Conservation (phyloP, 2,888 invertebrate genomes). For the Pterostichus madidus region DNA sequence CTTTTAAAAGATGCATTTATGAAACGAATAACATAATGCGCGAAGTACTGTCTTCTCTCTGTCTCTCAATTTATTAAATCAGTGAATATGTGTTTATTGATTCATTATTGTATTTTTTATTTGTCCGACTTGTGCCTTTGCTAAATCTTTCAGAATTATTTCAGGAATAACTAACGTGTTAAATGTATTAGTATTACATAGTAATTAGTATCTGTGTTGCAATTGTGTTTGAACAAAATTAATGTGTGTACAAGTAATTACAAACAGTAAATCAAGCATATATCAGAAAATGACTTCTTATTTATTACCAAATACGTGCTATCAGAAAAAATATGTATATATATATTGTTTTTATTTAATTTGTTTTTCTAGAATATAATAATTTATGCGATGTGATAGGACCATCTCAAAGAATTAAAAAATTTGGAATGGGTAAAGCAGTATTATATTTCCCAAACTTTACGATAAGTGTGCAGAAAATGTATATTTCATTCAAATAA, state of each 20-base stretch:
- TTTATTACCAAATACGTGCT: neutral
- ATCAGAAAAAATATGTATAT: too few species aligned
- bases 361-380: neutral
- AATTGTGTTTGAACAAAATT: conserved; percentile 71
- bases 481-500: too few species aligned
- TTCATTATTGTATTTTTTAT: conserved; percentile 52
- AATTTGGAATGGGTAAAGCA: too few species aligned
- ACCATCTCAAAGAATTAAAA: too few species aligned
- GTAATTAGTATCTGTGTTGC: conserved; percentile 65
- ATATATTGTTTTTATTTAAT: too few species aligned
- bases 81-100: conserved; percentile 32
- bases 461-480: too few species aligned
- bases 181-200: conserved; percentile 62
- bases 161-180: conserved; percentile 64
- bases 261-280: conserved; percentile 48
- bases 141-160: conserved; percentile 66
- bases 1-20: conserved; percentile 35
- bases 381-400: too few species aligned
- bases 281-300: neutral
- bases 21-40: conserved; percentile 42
- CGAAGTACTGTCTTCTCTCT: conserved; percentile 28
- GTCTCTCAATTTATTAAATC: conserved; percentile 41
- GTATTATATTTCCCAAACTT: too few species aligned
- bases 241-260: conserved; percentile 71
- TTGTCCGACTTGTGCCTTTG: conserved; percentile 69